Conservation (phyloP, 1,140 invertebrate genomes). For the Neelides sp. region DNA sequence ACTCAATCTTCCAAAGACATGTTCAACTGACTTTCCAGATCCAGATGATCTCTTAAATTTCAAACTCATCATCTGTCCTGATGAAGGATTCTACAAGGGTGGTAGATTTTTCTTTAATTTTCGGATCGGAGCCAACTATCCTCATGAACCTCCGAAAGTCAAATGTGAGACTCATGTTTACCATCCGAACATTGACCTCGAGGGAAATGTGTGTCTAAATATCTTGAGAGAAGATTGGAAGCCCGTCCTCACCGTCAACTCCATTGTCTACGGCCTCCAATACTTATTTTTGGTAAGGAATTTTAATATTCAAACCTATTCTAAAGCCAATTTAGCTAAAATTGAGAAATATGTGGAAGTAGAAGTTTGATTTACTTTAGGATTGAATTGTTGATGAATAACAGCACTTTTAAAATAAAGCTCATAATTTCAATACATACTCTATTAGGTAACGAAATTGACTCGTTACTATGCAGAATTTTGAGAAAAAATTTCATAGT, state of each 20-base stretch:
- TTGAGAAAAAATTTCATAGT: too few relatives aligned
- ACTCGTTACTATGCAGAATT: too few relatives aligned
- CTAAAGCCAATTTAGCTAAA: not conserved
- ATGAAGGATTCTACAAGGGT: slow-evolving; percentile 93
- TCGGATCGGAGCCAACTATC: slow-evolving; percentile 92
- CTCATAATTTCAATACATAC: too few relatives aligned
- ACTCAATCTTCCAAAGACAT: slow-evolving; percentile 92
- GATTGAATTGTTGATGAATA: too few relatives aligned
- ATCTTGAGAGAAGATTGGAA: slow-evolving; percentile 98
- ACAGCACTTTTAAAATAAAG: too few relatives aligned
- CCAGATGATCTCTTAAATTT: slow-evolving; percentile 91
- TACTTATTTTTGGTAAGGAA: slow-evolving; percentile 84
- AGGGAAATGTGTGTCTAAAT: slow-evolving; percentile 89
- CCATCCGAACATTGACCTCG: slow-evolving; percentile 89
- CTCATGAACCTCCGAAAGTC: slow-evolving; percentile 89
- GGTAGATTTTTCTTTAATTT: slow-evolving; percentile 94
- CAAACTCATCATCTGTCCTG: slow-evolving; percentile 89
- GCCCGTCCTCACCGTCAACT: slow-evolving; percentile 93
- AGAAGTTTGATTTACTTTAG: too few relatives aligned
- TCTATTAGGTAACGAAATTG: too few relatives aligned
- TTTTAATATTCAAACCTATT: too few relatives aligned
- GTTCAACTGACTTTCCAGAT: slow-evolving; percentile 89
- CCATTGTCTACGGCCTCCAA: slow-evolving; percentile 94
- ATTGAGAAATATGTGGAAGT: too few relatives aligned
- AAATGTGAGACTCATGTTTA: slow-evolving; percentile 89